Evolutionary conservation across 2,888 invertebrate genomes (phyloP).

Genomic region (Oligia strigilis): DNA sequence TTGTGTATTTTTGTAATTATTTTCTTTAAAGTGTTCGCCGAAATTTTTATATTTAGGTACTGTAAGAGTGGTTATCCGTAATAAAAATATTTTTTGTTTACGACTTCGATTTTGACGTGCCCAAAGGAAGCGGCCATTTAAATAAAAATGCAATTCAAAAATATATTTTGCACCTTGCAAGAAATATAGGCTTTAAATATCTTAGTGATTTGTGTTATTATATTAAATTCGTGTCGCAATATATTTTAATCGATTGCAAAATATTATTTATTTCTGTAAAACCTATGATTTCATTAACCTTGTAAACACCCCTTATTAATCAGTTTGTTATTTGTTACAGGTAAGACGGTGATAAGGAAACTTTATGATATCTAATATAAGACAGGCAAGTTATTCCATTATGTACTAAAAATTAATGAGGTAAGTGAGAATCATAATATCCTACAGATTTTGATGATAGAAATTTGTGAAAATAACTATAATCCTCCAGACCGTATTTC

Average conservation of each 20-base stretch:
- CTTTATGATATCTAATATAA: conserved; percentile 5
- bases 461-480: background rate
- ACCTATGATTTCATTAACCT: conserved; percentile 23
- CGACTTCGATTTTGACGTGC: background rate
- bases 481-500: background rate
- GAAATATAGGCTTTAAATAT: background rate
- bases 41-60: background rate
- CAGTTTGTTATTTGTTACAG: conserved; percentile 60
- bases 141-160: background rate
- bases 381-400: background rate
- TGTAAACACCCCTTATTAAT: conserved; percentile 33
- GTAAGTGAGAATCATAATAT: conserved; percentile 31
- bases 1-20: conserved; percentile 15
- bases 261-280: conserved; percentile 29
- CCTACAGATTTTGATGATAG: background rate
- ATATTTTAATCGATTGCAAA: conserved; percentile 18
- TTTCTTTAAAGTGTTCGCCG: background rate
- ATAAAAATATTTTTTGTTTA: conserved; percentile 1
- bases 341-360: conserved; percentile 43
- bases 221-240: conserved; percentile 10
- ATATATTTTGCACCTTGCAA: conserved; percentile 8
- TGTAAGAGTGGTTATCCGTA: conserved; percentile 20
- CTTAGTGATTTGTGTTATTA: conserved; percentile 11
- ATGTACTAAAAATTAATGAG: background rate
- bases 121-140: background rate